Percentiles rank a stretch among this genome's conserved stretches.
Evolutionary conservation across 2,888 invertebrate genomes (phyloP).

Genomic region (Zelleria hepariella): DNA sequence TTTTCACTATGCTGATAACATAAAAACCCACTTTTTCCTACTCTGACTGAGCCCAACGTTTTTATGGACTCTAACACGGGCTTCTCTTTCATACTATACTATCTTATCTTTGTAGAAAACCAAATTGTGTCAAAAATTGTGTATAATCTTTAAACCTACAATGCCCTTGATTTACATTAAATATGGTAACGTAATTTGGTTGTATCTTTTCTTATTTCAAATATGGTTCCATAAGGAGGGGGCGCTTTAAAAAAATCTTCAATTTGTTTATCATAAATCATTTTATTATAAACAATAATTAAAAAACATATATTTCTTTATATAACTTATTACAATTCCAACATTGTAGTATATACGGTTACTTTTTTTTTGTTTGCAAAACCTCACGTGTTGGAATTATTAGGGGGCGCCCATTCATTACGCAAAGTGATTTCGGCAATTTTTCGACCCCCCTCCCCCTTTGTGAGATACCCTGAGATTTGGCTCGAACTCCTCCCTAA

Average conservation of each 20-base stretch:
- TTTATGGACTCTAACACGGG: not conserved
- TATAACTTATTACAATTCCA: constrained; percentile 51
- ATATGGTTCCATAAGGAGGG: constrained; percentile 4
- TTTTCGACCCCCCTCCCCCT: too few species aligned
- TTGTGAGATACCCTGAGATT: too few species aligned
- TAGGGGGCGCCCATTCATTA: too few species aligned
- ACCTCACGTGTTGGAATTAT: too few species aligned
- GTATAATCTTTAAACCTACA: not conserved
- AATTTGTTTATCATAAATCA: constrained; percentile 45
- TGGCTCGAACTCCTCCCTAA: too few species aligned
- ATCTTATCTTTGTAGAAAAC: constrained; percentile 1
- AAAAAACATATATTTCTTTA: constrained; percentile 51
- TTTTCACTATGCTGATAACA: not conserved
- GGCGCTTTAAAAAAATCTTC: constrained; percentile 14
- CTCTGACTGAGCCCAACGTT: not conserved
- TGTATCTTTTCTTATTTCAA: not conserved
- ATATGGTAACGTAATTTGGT: not conserved
- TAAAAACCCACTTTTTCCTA: not conserved
- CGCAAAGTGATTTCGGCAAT: too few species aligned
- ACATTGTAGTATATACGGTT: constrained; percentile 49
- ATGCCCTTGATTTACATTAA: not conserved
- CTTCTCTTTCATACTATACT: not conserved
- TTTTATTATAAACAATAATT: constrained; percentile 71
- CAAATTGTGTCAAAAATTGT: constrained; percentile 1
- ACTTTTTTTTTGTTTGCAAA: too few species aligned